Conservation (phyloP, 2,113 vertebrate species). For the Mus musculus region GRCm39 chr2:165886501-165887000, state of each 20-base stretch:
- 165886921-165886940: neutral
- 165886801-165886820: neutral
- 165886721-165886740: neutral
- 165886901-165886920: neutral
- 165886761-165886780: neutral
- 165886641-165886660: neutral
- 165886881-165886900: neutral
- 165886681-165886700: no score
- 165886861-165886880: neutral
- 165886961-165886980: neutral
- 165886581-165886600: neutral
- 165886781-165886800: neutral
- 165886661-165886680: neutral
- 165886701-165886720: neutral
- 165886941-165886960: neutral
- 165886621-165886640: neutral
- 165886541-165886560: neutral
- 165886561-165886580: neutral
- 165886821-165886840: neutral
- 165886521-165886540: neutral
- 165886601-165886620: neutral
- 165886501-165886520: neutral
- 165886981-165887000: neutral
- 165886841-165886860: constrained; percentile 1
- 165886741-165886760: neutral